Base-by-base conservation (phyloP, 2,888 invertebrate genomes). In the Cordylochernes scorpioides region DNA sequence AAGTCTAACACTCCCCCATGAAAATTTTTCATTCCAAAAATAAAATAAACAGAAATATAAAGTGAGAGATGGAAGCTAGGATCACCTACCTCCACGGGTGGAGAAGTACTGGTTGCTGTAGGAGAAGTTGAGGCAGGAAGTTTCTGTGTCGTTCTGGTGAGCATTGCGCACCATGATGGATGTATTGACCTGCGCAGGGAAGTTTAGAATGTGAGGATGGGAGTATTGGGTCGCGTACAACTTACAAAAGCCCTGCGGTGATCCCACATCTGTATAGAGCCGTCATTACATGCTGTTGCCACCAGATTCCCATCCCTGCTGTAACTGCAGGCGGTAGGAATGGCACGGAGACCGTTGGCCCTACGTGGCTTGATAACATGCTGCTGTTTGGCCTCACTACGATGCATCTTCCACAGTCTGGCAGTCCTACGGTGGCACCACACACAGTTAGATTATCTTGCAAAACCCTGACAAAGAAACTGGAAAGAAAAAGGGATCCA, bases 251-350 rank as follows among this genome's bases (percentile, higher is more conserved):
- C 71, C 48, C 72, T 78, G 16, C 86, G 64, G 28, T 80, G 72
- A 49, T 97, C 94, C 94, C 97, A 97, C 58, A 91, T 69, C 53
- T 94, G 94, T 30, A 91, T 65, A 0, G 80, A 82, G 0, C 97
- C 97, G 53, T 99, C 97, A 25, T 64, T 65, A 48, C 94, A 91
- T 0, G 74, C 94, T 32, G 78, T 77, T 12, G 39, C 39, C 19
- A 94, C 71, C 1, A 77, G 64, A 31, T 70, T 69, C 0, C 84
- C 84, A 46, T 86, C 82, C 27, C 71, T 59, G 27, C 71, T 78
- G 49, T 71, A 88, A 0, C 65, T 59, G 49, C 82, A 82, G 0
- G 78, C 60, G 0, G 74, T 74, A 0, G 88, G 84, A 34, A 70
- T 64, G 0, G 77, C 73, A 49, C 73, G 73, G 1, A 84, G 58